Conservation (phyloP, 1,140 invertebrate species). For the Paraescarpia echinospica region DNA sequence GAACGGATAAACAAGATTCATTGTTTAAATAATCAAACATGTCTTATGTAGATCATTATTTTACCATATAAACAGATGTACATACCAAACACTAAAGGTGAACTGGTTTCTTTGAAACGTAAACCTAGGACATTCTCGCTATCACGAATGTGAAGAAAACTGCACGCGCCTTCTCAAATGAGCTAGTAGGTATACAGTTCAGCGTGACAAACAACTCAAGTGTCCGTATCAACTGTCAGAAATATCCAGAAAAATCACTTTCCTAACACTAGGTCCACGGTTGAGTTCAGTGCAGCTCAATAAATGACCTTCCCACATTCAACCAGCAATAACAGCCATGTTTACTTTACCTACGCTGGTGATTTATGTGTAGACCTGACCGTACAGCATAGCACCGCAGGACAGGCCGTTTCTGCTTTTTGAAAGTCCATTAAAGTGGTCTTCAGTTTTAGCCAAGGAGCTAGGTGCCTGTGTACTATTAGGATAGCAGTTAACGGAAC, state of each 20-base stretch:
- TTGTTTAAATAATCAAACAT: not conserved
- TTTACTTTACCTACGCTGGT: not conserved
- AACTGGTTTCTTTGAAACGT: not conserved
- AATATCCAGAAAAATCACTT: not conserved
- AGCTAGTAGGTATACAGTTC: not conserved
- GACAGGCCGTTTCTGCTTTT: not conserved
- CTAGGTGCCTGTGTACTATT: not conserved
- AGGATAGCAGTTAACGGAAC: not conserved
- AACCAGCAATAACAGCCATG: not conserved
- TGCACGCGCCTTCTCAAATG: not conserved
- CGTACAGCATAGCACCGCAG: not conserved
- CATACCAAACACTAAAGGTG: not conserved
- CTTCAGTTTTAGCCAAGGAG: not conserved
- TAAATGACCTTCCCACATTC: not conserved
- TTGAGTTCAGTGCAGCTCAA: not conserved
- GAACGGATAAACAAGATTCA: not conserved
- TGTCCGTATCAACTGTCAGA: not conserved
- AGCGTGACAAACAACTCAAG: not conserved
- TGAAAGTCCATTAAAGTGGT: not conserved
- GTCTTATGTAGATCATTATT: not conserved
- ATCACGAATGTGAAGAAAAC: not conserved
- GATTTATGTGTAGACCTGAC: not conserved
- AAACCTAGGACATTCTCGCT: not conserved
- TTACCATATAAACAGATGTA: not conserved
- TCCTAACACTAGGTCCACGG: not conserved